Percentiles rank a stretch among this genome's conserved stretches.
Evolutionary conservation across 2,888 invertebrate species (phyloP).

Genomic region (Drosophila pseudotalamancana): DNA sequence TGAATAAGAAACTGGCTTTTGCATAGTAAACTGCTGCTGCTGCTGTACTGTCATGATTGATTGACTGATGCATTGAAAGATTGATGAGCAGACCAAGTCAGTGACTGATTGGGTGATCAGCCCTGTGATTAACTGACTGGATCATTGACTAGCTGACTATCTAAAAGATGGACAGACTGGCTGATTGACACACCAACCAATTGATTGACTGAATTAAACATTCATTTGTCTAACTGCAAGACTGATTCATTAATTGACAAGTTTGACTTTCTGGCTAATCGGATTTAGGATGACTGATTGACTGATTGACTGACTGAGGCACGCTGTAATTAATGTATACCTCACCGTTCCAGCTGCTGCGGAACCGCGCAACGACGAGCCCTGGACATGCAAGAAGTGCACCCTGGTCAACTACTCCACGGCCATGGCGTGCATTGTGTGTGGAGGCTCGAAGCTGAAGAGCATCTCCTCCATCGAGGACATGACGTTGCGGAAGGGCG

Average conservation of each 20-base stretch:
- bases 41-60: no score
- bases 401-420: constrained; percentile 91
- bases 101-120: no score
- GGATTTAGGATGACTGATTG: not conserved
- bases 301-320: not conserved
- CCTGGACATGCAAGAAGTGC: constrained; percentile 95
- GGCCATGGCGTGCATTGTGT: constrained; percentile 92
- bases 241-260: not conserved
- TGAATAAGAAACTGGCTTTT: no score
- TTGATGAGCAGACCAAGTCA: not conserved
- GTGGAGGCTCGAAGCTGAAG: constrained; percentile 92
- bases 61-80: not conserved
- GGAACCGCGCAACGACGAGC: constrained; percentile 64
- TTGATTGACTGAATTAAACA: not conserved
- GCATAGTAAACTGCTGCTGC: not conserved
- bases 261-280: not conserved
- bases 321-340: no score
- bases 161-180: no score
- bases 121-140: not conserved
- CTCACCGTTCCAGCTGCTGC: not conserved
- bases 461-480: constrained; percentile 88
- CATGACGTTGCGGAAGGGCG: constrained; percentile 89
- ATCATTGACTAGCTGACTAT: not conserved
- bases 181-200: not conserved
- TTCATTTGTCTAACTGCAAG: no score